Base-by-base conservation (phyloP, 53 echinoderm and acorn worm species). In the Apostichopus leukothele region DNA sequence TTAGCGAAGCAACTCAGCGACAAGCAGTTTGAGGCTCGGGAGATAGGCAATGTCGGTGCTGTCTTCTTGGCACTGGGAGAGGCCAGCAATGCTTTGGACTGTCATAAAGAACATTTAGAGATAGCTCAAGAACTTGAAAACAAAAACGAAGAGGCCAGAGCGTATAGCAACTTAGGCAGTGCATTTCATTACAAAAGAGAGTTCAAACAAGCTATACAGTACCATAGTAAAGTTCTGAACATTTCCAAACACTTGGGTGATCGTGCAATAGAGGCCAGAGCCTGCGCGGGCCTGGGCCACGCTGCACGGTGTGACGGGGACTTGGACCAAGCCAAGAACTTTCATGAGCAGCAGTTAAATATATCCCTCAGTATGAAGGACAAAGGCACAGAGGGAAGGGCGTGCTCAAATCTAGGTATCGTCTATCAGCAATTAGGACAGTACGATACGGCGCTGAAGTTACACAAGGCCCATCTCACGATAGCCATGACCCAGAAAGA, bases 1-100 rank as follows among this genome's bases (percentile, higher is more conserved):
- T 92, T 99, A 75, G 92, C 99, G 66, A 92, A 94, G 90, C 99
- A 99, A 94, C 96, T 99, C 93, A 93, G 90, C 39, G 96, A 99
- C 76, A 99, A 96, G 86, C 99, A 95, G 83, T 99, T 99, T 94
- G 99, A 99, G 87, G 99, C 99, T 1, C 89, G 99, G 78, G 99
- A 99, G 84, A 91, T 96, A 7, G 99, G 99, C 74, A 96, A 96
- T 22, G 99, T 99, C 12, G 99, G 99, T 11, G 99, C 99, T 13
- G 99, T 99, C 8, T 88, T 94, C 51, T 91, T 99, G 0, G 94
- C 99, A 63, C 93, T 99, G 0, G 95, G 95, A 55, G 99, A 96
- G 76, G 93, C 94, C 89, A 93, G 96, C 77, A 94, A 90, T 86
- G 99, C 99, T n/a, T 75, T 99, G 23, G 99, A 99, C 0, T 96